Evolutionary conservation across 2,888 invertebrate species (phyloP), one percentile per base, ranked within the genome.

Genomic region (Liopterus haemorrhoidalis): DNA sequence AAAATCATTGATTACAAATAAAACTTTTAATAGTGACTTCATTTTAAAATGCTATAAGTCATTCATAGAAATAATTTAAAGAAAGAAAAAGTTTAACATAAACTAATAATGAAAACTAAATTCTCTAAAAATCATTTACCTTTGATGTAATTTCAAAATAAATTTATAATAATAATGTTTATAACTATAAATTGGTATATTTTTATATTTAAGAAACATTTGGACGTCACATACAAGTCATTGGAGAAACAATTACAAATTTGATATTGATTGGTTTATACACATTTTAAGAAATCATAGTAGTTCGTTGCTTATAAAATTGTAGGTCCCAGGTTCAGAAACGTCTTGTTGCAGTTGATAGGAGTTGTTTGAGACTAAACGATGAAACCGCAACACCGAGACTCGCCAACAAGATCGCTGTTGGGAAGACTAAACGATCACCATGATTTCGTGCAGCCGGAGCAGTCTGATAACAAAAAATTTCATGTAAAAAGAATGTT

Each of bases 331-430:
- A n/a, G n/a, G n/a, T n/a, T n/a, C n/a, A n/a, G n/a, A n/a, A n/a
- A n/a, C n/a, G n/a, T n/a, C n/a, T n/a, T 36, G 42, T 50, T 15
- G 48, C 27, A 1, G 49, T 24, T 5, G 50, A 45, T 11, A 64
- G 41, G 35, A 67, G 49, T 48, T 66, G 66, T 52, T 63, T 67
- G 33, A 67, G 41, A 51, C 66, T 65, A 53, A 65, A 67, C 1
- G 68, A 60, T 5, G 67, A 67, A 4, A 68, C 57, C 36, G 63
- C 65, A 25, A 67, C 60, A 33, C 68, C 68, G 38, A 66, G 48
- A 32, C 61, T 59, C 14, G 67, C 67, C 44, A 68, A 49, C 33
- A 68, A 49, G 45, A 67, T 57, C 5, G 67, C 68, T n/a, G 64
- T 58, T 20, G 63, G 62, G 43, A 61, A 61, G 14, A 66, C 60